These are phyloP conservation scores for Campaea margaritaria DNA, from an alignment of 2,888 invertebrate genomes.

Conservation along the genomic window DNA sequence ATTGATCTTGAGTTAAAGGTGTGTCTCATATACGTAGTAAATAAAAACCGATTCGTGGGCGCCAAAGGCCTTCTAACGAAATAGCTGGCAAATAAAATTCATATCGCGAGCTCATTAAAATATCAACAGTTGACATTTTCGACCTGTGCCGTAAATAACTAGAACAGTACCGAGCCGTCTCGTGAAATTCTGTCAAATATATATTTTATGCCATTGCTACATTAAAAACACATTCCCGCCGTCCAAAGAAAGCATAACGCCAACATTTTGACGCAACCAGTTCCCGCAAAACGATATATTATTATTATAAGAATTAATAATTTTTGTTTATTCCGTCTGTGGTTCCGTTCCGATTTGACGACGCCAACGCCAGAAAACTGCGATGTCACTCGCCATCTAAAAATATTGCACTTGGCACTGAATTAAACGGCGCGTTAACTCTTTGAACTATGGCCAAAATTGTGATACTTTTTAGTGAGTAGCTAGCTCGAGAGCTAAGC, in stretches of 20 bases:
- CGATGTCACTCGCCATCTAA: constrained; percentile 69
- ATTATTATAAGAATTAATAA: constrained; percentile 35
- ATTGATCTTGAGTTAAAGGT: too few species aligned
- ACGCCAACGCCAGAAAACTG: constrained; percentile 58
- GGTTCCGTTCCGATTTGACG: constrained; percentile 58
- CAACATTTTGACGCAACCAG: constrained; percentile 26
- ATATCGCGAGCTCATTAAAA: too few species aligned
- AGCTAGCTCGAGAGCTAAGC: not conserved
- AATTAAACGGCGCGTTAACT: constrained; percentile 72
- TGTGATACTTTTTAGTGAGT: constrained; percentile 42
- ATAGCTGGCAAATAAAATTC: too few species aligned
- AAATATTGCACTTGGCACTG: constrained; percentile 81
- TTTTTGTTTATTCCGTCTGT: constrained; percentile 46
- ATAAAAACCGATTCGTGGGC: too few species aligned
- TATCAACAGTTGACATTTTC: too few species aligned
- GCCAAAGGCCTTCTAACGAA: too few species aligned
- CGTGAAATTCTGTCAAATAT: not conserved
- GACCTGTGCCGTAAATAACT: too few species aligned
- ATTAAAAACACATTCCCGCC: not conserved
- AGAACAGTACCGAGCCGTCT: too few species aligned
- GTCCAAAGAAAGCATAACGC: constrained; percentile 9
- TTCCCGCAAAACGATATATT: constrained; percentile 38
- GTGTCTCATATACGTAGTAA: too few species aligned
- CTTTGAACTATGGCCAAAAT: constrained; percentile 75
- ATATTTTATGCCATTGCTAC: not conserved